Evolutionary conservation across 1,140 invertebrate species (phyloP).

Genomic region (Neodiprion virginianus): DNA sequence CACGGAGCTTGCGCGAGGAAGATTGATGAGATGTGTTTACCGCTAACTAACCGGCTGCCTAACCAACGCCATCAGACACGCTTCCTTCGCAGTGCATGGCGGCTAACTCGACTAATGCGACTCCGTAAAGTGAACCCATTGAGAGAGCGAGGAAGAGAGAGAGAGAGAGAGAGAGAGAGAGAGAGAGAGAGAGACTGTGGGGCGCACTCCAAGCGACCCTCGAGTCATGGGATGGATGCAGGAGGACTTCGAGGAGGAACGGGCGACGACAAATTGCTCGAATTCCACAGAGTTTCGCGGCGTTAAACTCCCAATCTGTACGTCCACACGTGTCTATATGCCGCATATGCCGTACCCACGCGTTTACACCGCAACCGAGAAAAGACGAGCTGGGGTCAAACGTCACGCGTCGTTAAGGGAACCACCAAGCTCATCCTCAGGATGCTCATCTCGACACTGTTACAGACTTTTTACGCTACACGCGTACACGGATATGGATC

Average conservation of each 20-base stretch:
- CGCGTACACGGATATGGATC: too few species aligned
- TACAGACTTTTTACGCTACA: not conserved
- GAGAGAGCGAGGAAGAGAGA: too few species aligned
- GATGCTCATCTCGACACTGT: not conserved
- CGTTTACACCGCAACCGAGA: too few species aligned
- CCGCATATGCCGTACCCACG: too few species aligned
- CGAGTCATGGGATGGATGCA: too few species aligned
- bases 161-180: too few species aligned
- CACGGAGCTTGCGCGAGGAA: conserved; percentile 34
- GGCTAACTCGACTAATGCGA: too few species aligned
- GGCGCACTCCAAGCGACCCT: too few species aligned
- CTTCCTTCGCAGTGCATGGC: not conserved
- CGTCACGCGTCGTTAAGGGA: conserved; percentile 15
- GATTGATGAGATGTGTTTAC: conserved; percentile 59
- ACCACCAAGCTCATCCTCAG: not conserved
- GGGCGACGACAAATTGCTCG: conserved; percentile 39
- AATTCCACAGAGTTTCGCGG: conserved; percentile 32
- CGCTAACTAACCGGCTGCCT: conserved; percentile 42
- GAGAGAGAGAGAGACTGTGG: too few species aligned
- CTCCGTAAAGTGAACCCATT: too few species aligned
- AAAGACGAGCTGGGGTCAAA: conserved; percentile 1
- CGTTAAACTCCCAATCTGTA: conserved; percentile 7
- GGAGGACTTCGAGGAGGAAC: not conserved
- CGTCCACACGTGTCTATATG: not conserved
- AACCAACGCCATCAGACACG: conserved; percentile 25